phyloP scores from a whole-genome alignment of 2,888 invertebrate species.

The Polymixis flavicincta region DNA sequence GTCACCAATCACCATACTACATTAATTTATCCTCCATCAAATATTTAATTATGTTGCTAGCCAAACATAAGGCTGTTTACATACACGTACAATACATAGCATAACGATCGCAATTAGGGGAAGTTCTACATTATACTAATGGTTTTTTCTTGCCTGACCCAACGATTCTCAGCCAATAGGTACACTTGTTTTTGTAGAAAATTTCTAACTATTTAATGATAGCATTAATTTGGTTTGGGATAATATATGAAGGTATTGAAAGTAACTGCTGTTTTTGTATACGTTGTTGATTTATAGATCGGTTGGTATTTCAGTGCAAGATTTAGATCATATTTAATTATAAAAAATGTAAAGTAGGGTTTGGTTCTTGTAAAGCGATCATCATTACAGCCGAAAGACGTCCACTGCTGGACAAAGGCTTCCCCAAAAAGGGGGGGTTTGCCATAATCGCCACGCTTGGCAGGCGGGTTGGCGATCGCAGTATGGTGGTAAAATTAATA shows the following conservation, averaged over 20 bases:
- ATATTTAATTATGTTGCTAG: conserved; percentile 6
- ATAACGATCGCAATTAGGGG: conserved; percentile 79
- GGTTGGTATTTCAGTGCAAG: neutral
- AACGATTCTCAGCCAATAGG: conserved; percentile 54
- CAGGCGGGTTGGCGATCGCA: no score
- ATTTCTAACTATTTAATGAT: conserved; percentile 15
- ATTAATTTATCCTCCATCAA: conserved; percentile 23
- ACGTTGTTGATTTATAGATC: neutral
- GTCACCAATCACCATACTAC: neutral
- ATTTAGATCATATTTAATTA: neutral
- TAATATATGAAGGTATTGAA: conserved; percentile 6
- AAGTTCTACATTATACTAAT: conserved; percentile 78
- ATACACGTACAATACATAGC: conserved; percentile 68
- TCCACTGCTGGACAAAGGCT: no score
- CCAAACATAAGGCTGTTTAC: conserved; percentile 44
- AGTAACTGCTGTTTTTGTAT: conserved; percentile 6
- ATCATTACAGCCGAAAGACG: no score
- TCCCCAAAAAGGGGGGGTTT: no score
- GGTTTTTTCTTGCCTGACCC: conserved; percentile 77
- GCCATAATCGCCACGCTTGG: no score
- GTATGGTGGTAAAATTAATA: no score
- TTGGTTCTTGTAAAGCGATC: neutral
- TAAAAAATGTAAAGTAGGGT: no score
- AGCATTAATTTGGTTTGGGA: conserved; percentile 18
- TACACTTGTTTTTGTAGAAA: conserved; percentile 22